Base-by-base conservation (phyloP, 92 coral and sea anemone genomes). In the Umimayanthus chanpuru region DNA sequence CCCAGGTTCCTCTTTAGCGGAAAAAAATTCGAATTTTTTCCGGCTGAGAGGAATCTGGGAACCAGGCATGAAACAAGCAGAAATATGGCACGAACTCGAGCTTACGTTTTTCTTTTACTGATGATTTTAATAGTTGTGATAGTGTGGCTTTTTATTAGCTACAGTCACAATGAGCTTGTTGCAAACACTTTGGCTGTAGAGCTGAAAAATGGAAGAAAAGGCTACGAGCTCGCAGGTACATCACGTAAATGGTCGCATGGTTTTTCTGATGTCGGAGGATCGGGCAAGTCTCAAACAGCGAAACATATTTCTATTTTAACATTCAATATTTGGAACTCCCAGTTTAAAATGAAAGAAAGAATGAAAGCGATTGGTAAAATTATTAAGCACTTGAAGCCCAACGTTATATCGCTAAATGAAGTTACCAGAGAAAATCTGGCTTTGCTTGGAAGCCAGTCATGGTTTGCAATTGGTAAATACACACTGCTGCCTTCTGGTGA, bases 371-470 rank as follows among this genome's bases (percentile, higher is more conserved):
- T 92, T 41, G 96, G 94, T 23, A 55, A 79, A 75, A 75, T 93
- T 6, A 81, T 94, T 3, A 53, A 85, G 44, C 41, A 67, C 14
- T 76, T 88, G 21, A 66, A 81, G 56, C 96, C 96, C 21, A 80
- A 86, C 74, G 73, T 94, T 76, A 68, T 94, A 61, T 50, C 92
- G 12, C 89, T 94, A 38, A 94, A 94, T 75, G 96, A 94, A 82
- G 96, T 92, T n/a, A 92, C 91, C 11, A 76, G 47, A 10, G 76
- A 58, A 14, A 94, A 82, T 56, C 89, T 94, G 4, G 92, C 78
- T 1, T 55, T 88, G 18, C 78, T 94, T 76, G 41, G 47, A 58
- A 66, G 47, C 18, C 93, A 94, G 50, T 32, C 66, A 11, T 94
- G 96, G 96, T 94, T 92, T 77, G 36, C 36, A 32, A 32, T 2